Evolutionary conservation across 2,888 invertebrate species (phyloP).

Genomic region (Reticulitermes lucifugus): DNA sequence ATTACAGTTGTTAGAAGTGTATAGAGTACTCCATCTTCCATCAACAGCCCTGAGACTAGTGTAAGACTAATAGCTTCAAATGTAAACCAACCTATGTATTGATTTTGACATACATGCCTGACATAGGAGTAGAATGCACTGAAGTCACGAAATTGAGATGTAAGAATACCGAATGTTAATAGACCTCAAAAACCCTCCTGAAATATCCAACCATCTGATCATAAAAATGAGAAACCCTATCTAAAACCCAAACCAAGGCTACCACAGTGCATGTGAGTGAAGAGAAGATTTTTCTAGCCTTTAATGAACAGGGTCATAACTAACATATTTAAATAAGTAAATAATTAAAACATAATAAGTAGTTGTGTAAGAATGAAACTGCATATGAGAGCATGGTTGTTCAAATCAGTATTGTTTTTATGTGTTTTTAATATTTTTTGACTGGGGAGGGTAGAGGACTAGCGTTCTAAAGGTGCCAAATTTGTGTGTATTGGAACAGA

Average conservation of each 20-base stretch:
- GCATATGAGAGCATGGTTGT: slow-evolving; percentile 51
- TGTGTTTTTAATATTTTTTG: slow-evolving; percentile 53
- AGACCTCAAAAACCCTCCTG: slow-evolving; percentile 28
- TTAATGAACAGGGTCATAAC: slow-evolving; percentile 55
- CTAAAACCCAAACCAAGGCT: slow-evolving; percentile 27
- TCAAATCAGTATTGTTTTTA: slow-evolving; percentile 53
- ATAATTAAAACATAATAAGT: slow-evolving; percentile 50
- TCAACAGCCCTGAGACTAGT: not conserved
- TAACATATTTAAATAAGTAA: slow-evolving; percentile 52
- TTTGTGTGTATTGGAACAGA: slow-evolving; percentile 17
- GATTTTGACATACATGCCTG: not conserved
- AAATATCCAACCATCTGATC: slow-evolving; percentile 33
- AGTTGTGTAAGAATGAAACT: slow-evolving; percentile 52
- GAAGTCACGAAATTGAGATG: not conserved
- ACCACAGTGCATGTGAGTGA: slow-evolving; percentile 38
- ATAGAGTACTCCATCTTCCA: too few relatives aligned
- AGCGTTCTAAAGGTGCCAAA: slow-evolving; percentile 46
- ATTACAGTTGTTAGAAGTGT: too few relatives aligned
- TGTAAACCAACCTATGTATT: not conserved
- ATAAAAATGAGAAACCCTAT: slow-evolving; percentile 26
- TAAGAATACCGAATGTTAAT: slow-evolving; percentile 1
- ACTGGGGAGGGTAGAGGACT: slow-evolving; percentile 50
- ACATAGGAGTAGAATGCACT: not conserved
- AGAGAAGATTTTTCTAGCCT: slow-evolving; percentile 52
- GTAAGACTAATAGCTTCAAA: not conserved